These are phyloP conservation scores for Alethe castanea DNA, from an alignment of 2,113 vertebrate genomes.

Conservation along the genomic window DNA sequence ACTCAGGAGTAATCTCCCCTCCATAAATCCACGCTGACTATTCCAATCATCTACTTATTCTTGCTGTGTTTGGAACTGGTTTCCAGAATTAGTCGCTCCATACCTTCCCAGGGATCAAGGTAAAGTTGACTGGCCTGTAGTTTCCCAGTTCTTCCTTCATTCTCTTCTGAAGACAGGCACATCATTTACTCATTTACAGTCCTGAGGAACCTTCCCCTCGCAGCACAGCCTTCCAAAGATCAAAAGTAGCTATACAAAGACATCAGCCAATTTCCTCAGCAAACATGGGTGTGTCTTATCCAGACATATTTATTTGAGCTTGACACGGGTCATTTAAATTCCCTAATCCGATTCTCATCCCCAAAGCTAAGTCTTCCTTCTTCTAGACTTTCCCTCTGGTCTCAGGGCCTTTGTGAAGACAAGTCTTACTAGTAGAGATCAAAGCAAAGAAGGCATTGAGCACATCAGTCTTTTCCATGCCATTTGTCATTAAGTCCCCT, in stretches of 20 bases:
- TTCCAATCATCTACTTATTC: not conserved
- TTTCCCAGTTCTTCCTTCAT: not conserved
- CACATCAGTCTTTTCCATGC: not conserved
- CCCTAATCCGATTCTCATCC: not conserved
- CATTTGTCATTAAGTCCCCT: not conserved
- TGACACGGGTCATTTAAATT: not conserved
- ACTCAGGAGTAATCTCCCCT: not conserved
- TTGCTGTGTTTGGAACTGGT: not conserved
- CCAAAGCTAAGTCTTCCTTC: not conserved
- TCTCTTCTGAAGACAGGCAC: not conserved
- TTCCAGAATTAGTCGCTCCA: not conserved
- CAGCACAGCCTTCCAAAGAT: not conserved
- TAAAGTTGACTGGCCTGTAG: not conserved
- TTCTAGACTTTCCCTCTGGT: not conserved
- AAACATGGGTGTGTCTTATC: not conserved
- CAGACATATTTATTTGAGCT: not conserved
- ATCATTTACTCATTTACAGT: not conserved
- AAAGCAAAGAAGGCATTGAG: not conserved
- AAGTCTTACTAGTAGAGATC: not conserved
- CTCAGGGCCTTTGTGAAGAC: not conserved
- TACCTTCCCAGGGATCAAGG: not conserved
- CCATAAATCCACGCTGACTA: not conserved
- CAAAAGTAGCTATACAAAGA: not conserved
- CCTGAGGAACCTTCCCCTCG: not conserved
- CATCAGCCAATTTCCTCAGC: not conserved